phyloP scores from a whole-genome alignment of 2,797 vertebrate species.

The Peromyscus nudipes region DNA sequence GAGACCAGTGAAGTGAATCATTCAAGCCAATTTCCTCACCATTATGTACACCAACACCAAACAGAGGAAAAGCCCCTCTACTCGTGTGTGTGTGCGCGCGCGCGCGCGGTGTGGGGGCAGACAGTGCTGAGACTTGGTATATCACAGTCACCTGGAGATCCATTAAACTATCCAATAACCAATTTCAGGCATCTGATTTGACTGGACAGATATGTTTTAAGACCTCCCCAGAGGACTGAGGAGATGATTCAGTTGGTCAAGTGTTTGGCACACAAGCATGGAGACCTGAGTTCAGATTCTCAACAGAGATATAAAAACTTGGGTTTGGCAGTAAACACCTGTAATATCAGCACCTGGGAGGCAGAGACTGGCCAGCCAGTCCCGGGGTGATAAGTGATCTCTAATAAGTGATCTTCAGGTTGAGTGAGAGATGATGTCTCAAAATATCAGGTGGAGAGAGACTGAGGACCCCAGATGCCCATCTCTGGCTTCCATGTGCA shows the following conservation, averaged over 20 bases:
- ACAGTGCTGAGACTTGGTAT: neutral
- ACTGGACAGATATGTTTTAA: fast-evolving
- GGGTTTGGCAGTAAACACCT: neutral
- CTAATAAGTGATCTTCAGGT: neutral
- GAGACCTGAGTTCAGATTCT: neutral
- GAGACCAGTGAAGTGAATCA: fast-evolving
- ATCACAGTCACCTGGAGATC: neutral
- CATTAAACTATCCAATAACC: neutral
- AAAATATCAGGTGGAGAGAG: neutral
- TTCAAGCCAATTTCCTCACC: neutral
- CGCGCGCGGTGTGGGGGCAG: neutral
- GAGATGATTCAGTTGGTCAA: neutral
- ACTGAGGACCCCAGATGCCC: neutral
- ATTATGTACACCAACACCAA: neutral
- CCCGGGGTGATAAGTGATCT: no score
- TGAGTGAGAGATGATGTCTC: neutral
- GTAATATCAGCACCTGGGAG: neutral
- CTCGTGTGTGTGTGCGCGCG: neutral
- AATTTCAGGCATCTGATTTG: neutral
- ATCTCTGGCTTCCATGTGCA: neutral
- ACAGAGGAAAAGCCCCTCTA: neutral
- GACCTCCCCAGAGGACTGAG: neutral
- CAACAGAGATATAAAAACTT: neutral
- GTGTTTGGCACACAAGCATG: neutral
- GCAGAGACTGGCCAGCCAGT: neutral